Conservation (phyloP, 1,140 invertebrate genomes). For the Anadara kagoshimensis region DNA sequence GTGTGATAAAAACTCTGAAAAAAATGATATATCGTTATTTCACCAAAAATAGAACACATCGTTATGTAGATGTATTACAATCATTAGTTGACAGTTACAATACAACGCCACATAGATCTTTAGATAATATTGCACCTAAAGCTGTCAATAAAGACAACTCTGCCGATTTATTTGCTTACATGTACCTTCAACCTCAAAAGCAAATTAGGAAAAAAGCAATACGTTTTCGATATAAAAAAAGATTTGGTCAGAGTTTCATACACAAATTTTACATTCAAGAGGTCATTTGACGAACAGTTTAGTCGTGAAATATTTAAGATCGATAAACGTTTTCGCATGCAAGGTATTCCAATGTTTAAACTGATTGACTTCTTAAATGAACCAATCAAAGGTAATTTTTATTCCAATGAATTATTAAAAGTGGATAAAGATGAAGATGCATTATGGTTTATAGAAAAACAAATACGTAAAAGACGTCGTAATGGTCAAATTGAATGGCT, state of each 20-base stretch:
- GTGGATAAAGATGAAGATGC: conserved; percentile 27
- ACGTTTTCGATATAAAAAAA: conserved; percentile 4
- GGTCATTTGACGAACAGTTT: conserved; percentile 2
- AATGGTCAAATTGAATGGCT: conserved; percentile 26
- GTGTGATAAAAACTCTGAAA: conserved; percentile 14
- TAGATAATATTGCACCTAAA: conserved; percentile 22
- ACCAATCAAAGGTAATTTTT: conserved; percentile 27
- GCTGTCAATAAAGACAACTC: conserved; percentile 19
- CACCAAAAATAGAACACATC: conserved; percentile 15
- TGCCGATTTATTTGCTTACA: conserved; percentile 16
- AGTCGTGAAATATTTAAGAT: conserved; percentile 25
- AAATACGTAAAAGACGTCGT: neutral
- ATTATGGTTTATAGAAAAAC: conserved; percentile 27
- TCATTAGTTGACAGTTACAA: conserved; percentile 10
- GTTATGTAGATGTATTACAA: conserved; percentile 11
- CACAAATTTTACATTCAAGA: neutral
- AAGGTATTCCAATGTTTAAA: conserved; percentile 28
- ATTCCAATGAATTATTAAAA: conserved; percentile 16
- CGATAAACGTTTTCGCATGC: neutral
- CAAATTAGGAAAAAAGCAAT: neutral
- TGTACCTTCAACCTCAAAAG: conserved; percentile 17
- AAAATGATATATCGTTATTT: conserved; percentile 11
- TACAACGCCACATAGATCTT: conserved; percentile 12
- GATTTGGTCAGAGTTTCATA: conserved; percentile 1
- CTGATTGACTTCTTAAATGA: conserved; percentile 24